Conservation (phyloP, 92 coral and sea anemone genomes). For the Heliopora coerulea region DNA sequence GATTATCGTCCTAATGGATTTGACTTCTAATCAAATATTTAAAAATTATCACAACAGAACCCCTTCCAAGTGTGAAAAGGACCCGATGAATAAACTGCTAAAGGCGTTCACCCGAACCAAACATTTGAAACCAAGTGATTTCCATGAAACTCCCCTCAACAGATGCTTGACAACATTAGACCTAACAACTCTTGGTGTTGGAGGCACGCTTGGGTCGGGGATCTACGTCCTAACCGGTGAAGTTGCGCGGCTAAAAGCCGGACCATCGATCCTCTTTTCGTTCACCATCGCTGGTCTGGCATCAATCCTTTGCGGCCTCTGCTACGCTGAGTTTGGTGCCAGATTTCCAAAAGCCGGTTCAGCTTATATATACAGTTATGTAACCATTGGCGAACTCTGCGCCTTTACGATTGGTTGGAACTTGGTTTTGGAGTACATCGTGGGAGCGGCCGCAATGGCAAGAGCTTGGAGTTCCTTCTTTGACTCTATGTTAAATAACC, state of each 20-base stretch:
- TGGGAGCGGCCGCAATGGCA: slow-evolving; percentile 82
- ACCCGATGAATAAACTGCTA: slow-evolving; percentile 4
- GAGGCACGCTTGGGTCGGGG: slow-evolving; percentile 95
- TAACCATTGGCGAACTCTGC: slow-evolving; percentile 89
- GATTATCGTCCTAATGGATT: too few species aligned
- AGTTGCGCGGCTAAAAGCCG: slow-evolving; percentile 91
- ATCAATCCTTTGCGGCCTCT: slow-evolving; percentile 83
- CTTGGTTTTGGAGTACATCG: slow-evolving; percentile 79
- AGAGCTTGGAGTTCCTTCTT: slow-evolving; percentile 90
- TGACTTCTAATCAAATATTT: too few species aligned
- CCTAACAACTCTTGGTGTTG: slow-evolving; percentile 84
- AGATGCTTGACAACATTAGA: slow-evolving; percentile 87
- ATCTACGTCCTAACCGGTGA: slow-evolving; percentile 96
- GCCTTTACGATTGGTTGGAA: slow-evolving; percentile 97
- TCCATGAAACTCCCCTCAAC: slow-evolving; percentile 61
- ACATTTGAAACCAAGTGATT: slow-evolving; percentile 17
- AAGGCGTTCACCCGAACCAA: slow-evolving; percentile 17
- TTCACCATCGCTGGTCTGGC: slow-evolving; percentile 93
- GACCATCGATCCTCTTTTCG: slow-evolving; percentile 88
- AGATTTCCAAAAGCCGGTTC: slow-evolving; percentile 96
- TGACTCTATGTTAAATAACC: slow-evolving; percentile 67
- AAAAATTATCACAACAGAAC: too few species aligned
- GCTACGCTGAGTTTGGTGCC: slow-evolving; percentile 98
- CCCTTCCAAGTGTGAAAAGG: too few species aligned
- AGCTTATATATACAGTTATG: slow-evolving; percentile 91